Evolutionary conservation across 2,797 vertebrate species (phyloP).

Genomic region (Gadopsis marmoratus): DNA sequence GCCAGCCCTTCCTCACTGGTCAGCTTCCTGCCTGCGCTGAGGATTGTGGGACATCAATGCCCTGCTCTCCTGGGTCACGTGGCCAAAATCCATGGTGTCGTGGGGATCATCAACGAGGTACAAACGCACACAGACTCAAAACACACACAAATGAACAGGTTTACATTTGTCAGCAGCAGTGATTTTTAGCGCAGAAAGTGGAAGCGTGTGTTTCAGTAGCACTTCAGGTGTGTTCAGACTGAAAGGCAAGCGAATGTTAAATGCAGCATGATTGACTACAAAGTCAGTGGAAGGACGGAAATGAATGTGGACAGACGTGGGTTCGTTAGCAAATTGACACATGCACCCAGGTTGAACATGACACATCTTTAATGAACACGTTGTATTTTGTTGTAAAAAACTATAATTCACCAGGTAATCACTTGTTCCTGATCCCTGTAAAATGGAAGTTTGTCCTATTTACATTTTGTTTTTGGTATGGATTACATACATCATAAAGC

Average conservation of each 20-base stretch:
- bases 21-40: constrained; percentile 87
- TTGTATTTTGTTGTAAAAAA: not conserved
- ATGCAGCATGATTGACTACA: too few species aligned
- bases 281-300: not conserved
- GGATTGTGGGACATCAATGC: constrained; percentile 85
- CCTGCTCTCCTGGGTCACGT: constrained; percentile 89
- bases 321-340: not conserved
- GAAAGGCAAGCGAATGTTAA: not conserved
- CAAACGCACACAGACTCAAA: constrained; percentile 11
- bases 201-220: not conserved
- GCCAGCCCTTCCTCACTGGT: constrained; percentile 88
- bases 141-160: not conserved
- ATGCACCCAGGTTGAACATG: not conserved
- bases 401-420: not conserved
- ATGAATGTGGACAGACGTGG: not conserved
- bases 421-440: not conserved
- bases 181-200: not conserved
- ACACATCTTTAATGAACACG: not conserved
- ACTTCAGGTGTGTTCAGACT: not conserved
- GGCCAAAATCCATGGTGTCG: constrained; percentile 92
- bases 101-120: constrained; percentile 92
- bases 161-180: not conserved
- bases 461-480: not conserved
- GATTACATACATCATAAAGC: not conserved
- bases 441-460: not conserved